phyloP scores from a whole-genome alignment of 2,888 invertebrate species.

The Epinotia ramella region DNA sequence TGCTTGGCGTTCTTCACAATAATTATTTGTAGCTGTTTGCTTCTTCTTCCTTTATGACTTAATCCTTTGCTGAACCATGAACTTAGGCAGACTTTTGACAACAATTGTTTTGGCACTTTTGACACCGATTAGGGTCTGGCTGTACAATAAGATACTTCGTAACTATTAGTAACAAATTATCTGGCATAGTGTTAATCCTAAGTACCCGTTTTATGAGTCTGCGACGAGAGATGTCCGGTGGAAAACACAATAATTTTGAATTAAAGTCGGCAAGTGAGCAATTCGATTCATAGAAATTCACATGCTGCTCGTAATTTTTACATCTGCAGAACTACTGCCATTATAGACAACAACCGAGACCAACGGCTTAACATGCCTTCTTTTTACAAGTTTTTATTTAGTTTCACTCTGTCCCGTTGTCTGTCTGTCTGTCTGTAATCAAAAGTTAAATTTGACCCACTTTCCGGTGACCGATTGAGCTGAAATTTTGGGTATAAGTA shows the following conservation, averaged over 20 bases:
- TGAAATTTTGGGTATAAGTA: too few relatives aligned
- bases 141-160: neutral
- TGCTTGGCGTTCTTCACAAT: neutral
- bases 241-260: neutral
- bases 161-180: neutral
- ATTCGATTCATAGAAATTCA: too few relatives aligned
- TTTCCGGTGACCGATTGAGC: too few relatives aligned
- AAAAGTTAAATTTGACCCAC: too few relatives aligned
- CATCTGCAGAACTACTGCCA: too few relatives aligned
- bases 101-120: constrained; percentile 27
- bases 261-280: neutral
- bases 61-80: constrained; percentile 5
- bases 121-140: constrained; percentile 3
- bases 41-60: constrained; percentile 8
- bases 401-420: too few relatives aligned
- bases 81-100: constrained; percentile 8
- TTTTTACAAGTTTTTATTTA: too few relatives aligned
- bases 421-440: too few relatives aligned
- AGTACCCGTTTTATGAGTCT: neutral
- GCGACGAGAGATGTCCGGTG: neutral
- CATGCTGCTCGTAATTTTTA: neutral
- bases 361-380: too few relatives aligned
- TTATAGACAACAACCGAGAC: too few relatives aligned
- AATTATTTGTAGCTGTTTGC: neutral
- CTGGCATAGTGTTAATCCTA: neutral